phyloP scores from a whole-genome alignment of 2,113 vertebrate species.

The Thymallus thymallus region DNA sequence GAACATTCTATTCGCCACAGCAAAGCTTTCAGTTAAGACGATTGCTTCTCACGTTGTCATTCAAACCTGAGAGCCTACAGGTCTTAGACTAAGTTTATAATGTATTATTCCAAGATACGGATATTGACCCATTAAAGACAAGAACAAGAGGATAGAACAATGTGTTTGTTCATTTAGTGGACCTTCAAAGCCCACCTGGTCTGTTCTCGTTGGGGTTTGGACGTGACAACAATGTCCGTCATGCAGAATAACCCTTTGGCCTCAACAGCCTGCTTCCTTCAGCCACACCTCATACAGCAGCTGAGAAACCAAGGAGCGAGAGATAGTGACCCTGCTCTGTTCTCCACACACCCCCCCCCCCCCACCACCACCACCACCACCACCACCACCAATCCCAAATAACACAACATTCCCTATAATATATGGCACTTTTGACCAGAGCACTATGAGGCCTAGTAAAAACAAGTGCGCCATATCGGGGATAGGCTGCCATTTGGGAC shows the following conservation, averaged over 20 bases:
- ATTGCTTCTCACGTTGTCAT: too few species aligned
- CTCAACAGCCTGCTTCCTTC: background rate
- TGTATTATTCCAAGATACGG: background rate
- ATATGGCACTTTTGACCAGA: too few species aligned
- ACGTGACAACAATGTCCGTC: background rate
- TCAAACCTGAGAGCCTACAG: background rate
- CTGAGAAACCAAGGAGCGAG: constrained; percentile 3
- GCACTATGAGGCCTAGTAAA: too few species aligned
- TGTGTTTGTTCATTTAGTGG: background rate
- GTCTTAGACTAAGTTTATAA: too few species aligned
- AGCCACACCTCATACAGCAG: constrained; percentile 7
- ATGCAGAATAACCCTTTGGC: background rate
- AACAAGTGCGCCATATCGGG: too few species aligned
- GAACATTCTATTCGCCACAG: background rate
- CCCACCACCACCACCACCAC: too few species aligned
- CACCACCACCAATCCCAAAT: background rate
- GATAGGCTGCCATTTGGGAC: too few species aligned
- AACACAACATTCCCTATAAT: too few species aligned
- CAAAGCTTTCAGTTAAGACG: background rate
- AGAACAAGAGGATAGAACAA: background rate
- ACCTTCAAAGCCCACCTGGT: constrained; percentile 1
- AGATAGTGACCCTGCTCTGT: background rate
- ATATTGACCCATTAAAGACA: background rate
- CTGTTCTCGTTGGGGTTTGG: background rate
- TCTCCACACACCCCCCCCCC: background rate